Evolutionary conservation across 2,113 vertebrate genomes (phyloP), one percentile per base, ranked within the genome.

Genomic region (Ondatra zibethicus): DNA sequence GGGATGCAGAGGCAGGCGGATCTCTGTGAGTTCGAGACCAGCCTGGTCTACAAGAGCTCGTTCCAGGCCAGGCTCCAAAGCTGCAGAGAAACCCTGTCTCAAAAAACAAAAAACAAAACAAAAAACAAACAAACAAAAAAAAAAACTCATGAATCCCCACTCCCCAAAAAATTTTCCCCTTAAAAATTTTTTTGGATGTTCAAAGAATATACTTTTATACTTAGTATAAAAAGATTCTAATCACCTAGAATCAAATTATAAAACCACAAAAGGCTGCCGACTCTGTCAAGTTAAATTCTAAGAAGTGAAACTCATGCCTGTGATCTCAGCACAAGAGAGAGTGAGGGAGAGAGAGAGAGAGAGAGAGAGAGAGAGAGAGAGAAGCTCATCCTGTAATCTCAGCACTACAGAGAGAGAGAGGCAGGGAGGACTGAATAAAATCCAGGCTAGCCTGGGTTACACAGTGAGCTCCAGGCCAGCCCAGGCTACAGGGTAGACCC

Each of bases 181-280:
- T 68, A 29, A 33, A 63, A 63, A 63, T 0, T 19, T 52, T 36
- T 87, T 70, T 88, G 68, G 68, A 52, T 91, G 8, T 91, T 95
- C 82, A 82, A 91, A 95, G 36, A n/a, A 61, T 93, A 82, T 66
- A 3, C 14, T 58, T 84, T 50, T 93, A 82, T 66, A 3, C 14
- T 58, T 84, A n/a, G 17, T 65, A 63, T 68, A 47, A 92, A 75
- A 89, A 50, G 61, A 96, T 77, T 63, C 68, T 42, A 93, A 47
- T 91, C 27, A 50, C 88, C 55, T 70, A 70, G 25, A 84, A 68
- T 91, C 52, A 88, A 91, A 88, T 75, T 81, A 47, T 76, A 45
- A 84, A 88, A 63, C 27, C 88, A 96, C 61, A 93, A 95, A 77
- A 77, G 36, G 61, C 80, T 91, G 36, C 68, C 63, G 31, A 88